A percentile compares a stretch with the other conserved stretches of the same genome.
These are phyloP conservation scores for Antrozous pallidus DNA, from an alignment of 2,797 vertebrate genomes.

Conservation along the genomic window DNA sequence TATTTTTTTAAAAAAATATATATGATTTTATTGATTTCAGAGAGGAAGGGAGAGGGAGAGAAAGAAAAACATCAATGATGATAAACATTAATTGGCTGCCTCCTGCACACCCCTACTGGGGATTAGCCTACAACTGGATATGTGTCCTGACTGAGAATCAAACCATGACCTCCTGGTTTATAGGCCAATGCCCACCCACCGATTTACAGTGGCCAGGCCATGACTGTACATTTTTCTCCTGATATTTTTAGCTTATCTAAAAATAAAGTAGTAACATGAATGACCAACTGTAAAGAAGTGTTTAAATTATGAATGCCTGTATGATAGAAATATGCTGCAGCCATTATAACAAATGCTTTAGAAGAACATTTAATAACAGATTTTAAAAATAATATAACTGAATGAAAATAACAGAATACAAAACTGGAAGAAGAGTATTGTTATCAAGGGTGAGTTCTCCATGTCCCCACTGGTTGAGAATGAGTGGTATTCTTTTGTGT, in stretches of 20 bases:
- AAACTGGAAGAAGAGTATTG: not conserved
- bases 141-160: too few relatives aligned
- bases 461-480: not conserved
- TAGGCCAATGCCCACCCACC: too few relatives aligned
- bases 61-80: too few relatives aligned
- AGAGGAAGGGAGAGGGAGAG: too few relatives aligned
- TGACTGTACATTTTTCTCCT: not conserved
- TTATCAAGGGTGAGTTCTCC: not conserved
- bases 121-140: too few relatives aligned
- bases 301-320: not conserved
- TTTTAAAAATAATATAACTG: not conserved
- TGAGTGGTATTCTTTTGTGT: not conserved
- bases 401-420: constrained; percentile 7
- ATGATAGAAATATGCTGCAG: not conserved
- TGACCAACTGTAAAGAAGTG: constrained; percentile 31
- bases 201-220: too few relatives aligned
- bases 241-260: constrained; percentile 24
- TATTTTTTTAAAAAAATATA: not conserved
- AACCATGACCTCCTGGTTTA: too few relatives aligned
- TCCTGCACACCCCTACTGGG: too few relatives aligned
- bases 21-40: too few relatives aligned
- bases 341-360: not conserved
- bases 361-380: not conserved
- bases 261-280: constrained; percentile 11
- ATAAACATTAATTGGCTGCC: too few relatives aligned